Percentiles rank a stretch among this genome's conserved stretches.
Evolutionary conservation across 1,140 invertebrate species (phyloP).

Genomic region (Drosophila navojoa): DNA sequence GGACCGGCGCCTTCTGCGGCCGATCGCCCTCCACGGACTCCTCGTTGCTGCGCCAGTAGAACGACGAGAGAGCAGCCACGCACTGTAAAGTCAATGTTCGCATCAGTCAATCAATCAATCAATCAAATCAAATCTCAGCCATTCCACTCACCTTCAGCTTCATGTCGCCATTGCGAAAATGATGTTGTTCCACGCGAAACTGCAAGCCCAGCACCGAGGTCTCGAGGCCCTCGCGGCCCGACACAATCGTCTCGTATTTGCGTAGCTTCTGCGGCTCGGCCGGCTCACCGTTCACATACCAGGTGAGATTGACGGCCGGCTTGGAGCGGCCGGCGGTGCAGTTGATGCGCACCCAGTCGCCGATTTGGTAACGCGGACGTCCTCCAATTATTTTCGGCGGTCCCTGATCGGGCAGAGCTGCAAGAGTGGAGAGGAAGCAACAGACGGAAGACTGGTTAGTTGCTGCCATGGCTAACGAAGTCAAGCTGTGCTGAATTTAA

Average conservation of each 20-base stretch:
- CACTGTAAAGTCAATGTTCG: constrained; percentile 84
- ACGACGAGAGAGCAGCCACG: constrained; percentile 88
- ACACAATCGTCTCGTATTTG: constrained; percentile 85
- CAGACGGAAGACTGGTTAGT: constrained; percentile 34
- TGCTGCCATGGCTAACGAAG: constrained; percentile 20
- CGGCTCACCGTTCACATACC: constrained; percentile 90
- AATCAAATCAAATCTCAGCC: not conserved
- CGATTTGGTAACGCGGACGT: constrained; percentile 87
- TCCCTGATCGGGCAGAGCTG: constrained; percentile 88
- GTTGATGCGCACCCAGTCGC: constrained; percentile 88
- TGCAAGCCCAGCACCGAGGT: constrained; percentile 87
- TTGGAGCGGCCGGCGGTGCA: constrained; percentile 89
- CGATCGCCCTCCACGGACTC: constrained; percentile 89
- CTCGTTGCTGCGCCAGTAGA: constrained; percentile 90
- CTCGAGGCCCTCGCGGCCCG: constrained; percentile 86
- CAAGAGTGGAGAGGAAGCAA: constrained; percentile 3
- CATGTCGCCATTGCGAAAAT: constrained; percentile 89
- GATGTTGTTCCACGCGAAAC: constrained; percentile 86
- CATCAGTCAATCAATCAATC: not conserved
- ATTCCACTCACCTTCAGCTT: constrained; percentile 86
- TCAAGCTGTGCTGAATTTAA: constrained; percentile 62
- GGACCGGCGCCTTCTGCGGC: constrained; percentile 86
- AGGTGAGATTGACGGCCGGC: constrained; percentile 88
- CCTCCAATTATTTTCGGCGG: constrained; percentile 87
- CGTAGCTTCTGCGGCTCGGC: constrained; percentile 85